Evolutionary conservation across 2,113 vertebrate genomes (phyloP), one percentile per base, ranked within the genome.

Genomic region (Ictidomys tridecemlineatus): DNA sequence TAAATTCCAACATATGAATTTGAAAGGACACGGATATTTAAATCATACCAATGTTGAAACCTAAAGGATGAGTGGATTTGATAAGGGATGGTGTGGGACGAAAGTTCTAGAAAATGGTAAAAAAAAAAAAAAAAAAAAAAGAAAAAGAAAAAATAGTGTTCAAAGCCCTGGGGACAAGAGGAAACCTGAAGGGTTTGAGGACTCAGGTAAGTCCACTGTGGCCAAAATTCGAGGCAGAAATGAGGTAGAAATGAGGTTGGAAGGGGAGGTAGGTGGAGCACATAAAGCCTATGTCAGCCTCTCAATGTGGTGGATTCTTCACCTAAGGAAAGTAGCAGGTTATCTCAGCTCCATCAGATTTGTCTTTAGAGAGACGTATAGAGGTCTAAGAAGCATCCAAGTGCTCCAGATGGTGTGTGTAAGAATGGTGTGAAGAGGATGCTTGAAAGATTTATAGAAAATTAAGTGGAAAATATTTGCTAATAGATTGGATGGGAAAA

Each of bases 361-460:
- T 91, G 18, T 88, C 82, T 53, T 95, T 85, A 67, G 88, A 65
- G 89, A 67, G 53, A 28, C 58, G 4, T 63, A 37, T 56, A 18
- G 61, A 63, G 45, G 53, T 61, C 18, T n/a, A 22, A 34, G 58
- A 48, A 37, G 17, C n/a, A n/a, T 42, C 17, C 48, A 10, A 20
- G 70, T 72, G 34, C 12, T 37, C 45, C 61, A 24, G 61, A 63
- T 63, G 61, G 61, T 63, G 61, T 63, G 61, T 63, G 61, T 63
- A 28, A 63, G 61, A 63, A 63, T 91, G 70, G 45, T 61, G 12
- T 37, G 63, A 83, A 70, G 26, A 58, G 37, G 69, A 51, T 84
- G 42, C 51, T 95, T 79, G 79, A 95, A 92, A 95, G 69, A 92
- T 86, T 85, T 14, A 67, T 24, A 86, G 84, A 95, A 92, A 85